Evolutionary conservation across 2,888 invertebrate species (phyloP).

Genomic region (Baronia brevicornis): DNA sequence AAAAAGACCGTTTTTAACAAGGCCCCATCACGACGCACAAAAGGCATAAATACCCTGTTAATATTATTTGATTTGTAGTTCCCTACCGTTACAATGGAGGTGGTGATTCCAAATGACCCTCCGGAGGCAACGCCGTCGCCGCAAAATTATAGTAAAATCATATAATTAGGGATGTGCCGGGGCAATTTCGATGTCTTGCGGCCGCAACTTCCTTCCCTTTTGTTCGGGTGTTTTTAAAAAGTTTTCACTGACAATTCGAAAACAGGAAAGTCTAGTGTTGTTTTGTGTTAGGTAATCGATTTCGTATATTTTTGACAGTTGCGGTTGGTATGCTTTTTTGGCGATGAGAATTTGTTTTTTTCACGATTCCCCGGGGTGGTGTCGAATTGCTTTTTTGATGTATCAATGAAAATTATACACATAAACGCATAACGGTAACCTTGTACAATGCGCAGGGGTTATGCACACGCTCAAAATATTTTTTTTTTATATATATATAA

Average conservation of each 20-base stretch:
- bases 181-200: slow-evolving; percentile 62
- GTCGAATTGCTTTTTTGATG: slow-evolving; percentile 14
- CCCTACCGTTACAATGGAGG: slow-evolving; percentile 45
- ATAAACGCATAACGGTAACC: slow-evolving; percentile 6
- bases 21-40: slow-evolving; percentile 29
- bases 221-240: slow-evolving; percentile 41
- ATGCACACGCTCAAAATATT: too few species aligned
- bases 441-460: slow-evolving; percentile 5
- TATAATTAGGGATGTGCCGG: slow-evolving; percentile 62
- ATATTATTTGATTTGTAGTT: slow-evolving; percentile 63
- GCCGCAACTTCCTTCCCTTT: slow-evolving; percentile 66
- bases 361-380: slow-evolving; percentile 22
- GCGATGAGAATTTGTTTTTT: slow-evolving; percentile 38
- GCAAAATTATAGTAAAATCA: slow-evolving; percentile 66
- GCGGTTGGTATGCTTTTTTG: slow-evolving; percentile 46
- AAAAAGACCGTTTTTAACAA: slow-evolving; percentile 40
- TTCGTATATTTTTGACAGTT: slow-evolving; percentile 64
- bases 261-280: slow-evolving; percentile 38
- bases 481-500: too few species aligned
- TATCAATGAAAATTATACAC: slow-evolving; percentile 1
- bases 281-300: slow-evolving; percentile 50
- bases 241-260: slow-evolving; percentile 31
- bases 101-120: slow-evolving; percentile 53
- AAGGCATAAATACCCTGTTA: slow-evolving; percentile 35
- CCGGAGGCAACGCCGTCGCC: slow-evolving; percentile 37